Evolutionary conservation across 2,113 vertebrate genomes (phyloP).

Genomic region (Ia io): DNA sequence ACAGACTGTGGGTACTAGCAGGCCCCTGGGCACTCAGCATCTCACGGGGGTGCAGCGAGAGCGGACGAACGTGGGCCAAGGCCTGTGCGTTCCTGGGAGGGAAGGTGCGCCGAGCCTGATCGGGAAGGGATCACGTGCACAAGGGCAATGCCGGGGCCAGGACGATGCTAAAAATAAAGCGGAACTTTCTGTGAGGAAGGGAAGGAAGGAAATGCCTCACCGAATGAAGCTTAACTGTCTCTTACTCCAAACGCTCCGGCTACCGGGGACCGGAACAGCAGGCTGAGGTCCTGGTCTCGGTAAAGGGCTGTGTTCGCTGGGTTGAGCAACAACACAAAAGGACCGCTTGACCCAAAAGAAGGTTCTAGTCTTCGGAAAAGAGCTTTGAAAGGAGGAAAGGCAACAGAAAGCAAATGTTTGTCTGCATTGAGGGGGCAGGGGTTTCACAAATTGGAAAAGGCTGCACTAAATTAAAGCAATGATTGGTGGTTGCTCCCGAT

Average conservation of each 20-base stretch:
- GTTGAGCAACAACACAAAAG: slow-evolving; percentile 49
- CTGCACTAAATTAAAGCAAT: background rate
- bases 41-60: slow-evolving; percentile 16
- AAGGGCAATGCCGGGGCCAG: slow-evolving; percentile 51
- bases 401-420: slow-evolving; percentile 24
- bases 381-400: slow-evolving; percentile 15
- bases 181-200: slow-evolving; percentile 67
- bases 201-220: slow-evolving; percentile 66
- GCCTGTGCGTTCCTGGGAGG: slow-evolving; percentile 33
- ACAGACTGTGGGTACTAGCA: slow-evolving; percentile 3
- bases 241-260: slow-evolving; percentile 32
- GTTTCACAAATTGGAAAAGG: background rate
- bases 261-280: slow-evolving; percentile 12
- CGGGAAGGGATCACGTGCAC: slow-evolving; percentile 58
- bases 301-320: slow-evolving; percentile 47
- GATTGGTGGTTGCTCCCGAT: background rate
- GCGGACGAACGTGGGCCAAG: slow-evolving; percentile 35
- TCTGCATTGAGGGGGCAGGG: background rate
- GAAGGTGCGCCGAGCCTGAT: slow-evolving; percentile 29
- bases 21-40: background rate
- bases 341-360: slow-evolving; percentile 20
- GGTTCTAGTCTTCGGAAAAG: slow-evolving; percentile 41
- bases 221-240: slow-evolving; percentile 56
- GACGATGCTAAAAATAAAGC: slow-evolving; percentile 68
- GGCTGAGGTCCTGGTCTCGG: slow-evolving; percentile 33